Base-by-base conservation (phyloP, 64 coral and sea anemone species). In the Orbicella faveolata region DNA sequence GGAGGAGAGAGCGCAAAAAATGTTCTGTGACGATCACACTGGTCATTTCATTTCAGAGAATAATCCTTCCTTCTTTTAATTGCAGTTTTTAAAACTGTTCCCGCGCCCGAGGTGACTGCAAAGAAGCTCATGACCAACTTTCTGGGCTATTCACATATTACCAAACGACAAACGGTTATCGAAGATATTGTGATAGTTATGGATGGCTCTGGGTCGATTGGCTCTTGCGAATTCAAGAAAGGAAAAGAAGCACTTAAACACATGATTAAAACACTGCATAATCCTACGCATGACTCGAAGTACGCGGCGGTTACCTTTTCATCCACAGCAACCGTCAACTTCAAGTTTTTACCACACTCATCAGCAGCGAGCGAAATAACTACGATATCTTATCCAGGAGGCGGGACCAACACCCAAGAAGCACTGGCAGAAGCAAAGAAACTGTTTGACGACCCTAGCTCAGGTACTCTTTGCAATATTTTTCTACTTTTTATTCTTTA, bases 291-390 rank as follows among this genome's bases (percentile, higher is more conserved):
- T 83, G 35, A 88, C n/a, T 75, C 53, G 44, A 75, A 76, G 20
- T 88, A 76, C 35, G 86, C 86, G 12, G 67, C 86, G 33, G 86
- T 88, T 34, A 75, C 86, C 23, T 88, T 61, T 62, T 33, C 36
- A 7, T 6, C 4, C 33, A 8, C 52, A 0, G 72, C 72, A n/a
- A n/a, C n/a, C n/a, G n/a, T n/a, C n/a, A n/a, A n/a, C n/a, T n/a
- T n/a, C n/a, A n/a, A n/a, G n/a, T n/a, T n/a, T n/a, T n/a, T n/a
- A n/a, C n/a, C n/a, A n/a, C n/a, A n/a, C n/a, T n/a, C n/a, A n/a
- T n/a, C n/a, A n/a, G n/a, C n/a, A n/a, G n/a, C n/a, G n/a, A n/a
- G n/a, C n/a, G n/a, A n/a, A n/a, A n/a, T n/a, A n/a, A n/a, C n/a
- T n/a, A n/a, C n/a, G n/a, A n/a, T n/a, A n/a, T n/a, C n/a, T n/a